Conservation (phyloP, 1,140 invertebrate species). For the Pararge aegeria region DNA sequence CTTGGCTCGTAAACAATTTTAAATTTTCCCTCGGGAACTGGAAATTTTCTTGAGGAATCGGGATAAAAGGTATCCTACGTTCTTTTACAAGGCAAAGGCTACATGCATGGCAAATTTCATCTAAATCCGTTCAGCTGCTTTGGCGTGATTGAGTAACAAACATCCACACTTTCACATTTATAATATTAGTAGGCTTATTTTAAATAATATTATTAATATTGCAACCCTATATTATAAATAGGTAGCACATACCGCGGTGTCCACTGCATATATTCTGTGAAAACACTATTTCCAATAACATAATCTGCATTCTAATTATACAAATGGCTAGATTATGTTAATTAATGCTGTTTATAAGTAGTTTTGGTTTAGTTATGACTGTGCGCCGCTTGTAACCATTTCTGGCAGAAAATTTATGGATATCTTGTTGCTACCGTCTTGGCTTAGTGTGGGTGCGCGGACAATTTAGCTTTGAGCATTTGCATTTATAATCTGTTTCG, state of each 20-base stretch:
- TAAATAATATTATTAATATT: too few species aligned
- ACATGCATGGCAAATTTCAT: too few species aligned
- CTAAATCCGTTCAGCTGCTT: too few species aligned
- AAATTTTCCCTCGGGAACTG: too few species aligned
- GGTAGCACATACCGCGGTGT: neutral
- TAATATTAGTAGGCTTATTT: too few species aligned
- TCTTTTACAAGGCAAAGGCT: too few species aligned
- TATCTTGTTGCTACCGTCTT: slow-evolving; percentile 60
- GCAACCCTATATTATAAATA: too few species aligned
- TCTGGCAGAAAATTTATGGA: slow-evolving; percentile 65
- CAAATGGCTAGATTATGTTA: slow-evolving; percentile 72
- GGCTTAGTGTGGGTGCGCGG: slow-evolving; percentile 54
- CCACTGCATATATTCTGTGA: neutral
- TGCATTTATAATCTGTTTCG: slow-evolving; percentile 20
- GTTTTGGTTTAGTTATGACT: slow-evolving; percentile 63
- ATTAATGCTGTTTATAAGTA: slow-evolving; percentile 62
- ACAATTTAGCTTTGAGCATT: slow-evolving; percentile 3
- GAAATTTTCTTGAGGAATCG: too few species aligned
- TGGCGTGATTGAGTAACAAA: too few species aligned
- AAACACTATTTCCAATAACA: neutral
- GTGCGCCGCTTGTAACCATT: slow-evolving; percentile 51
- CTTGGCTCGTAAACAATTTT: too few species aligned
- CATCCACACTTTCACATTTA: too few species aligned
- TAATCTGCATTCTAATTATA: slow-evolving; percentile 61
- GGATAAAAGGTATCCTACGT: too few species aligned